Evolutionary conservation across 2,888 invertebrate genomes (phyloP).

Genomic region (Agriopis marginaria): DNA sequence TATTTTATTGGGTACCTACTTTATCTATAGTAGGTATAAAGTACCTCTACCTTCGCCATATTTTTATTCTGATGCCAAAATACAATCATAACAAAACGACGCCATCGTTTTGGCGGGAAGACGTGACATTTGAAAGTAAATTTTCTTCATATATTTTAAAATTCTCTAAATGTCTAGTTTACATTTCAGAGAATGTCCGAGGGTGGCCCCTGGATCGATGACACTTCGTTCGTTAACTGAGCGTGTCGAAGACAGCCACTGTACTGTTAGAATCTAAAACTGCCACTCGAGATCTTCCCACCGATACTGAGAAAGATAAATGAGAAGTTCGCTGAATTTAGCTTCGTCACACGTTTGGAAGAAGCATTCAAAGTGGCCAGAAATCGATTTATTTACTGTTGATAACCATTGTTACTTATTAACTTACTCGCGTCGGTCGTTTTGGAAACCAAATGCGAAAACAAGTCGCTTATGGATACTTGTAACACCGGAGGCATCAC

Average conservation of each 20-base stretch:
- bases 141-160: neutral
- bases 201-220: slow-evolving; percentile 47
- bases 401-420: neutral
- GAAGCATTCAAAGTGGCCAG: neutral
- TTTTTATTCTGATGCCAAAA: no score
- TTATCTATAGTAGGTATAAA: no score
- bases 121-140: no score
- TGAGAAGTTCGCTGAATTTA: slow-evolving; percentile 63
- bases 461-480: no score
- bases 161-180: slow-evolving; percentile 36
- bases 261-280: slow-evolving; percentile 54
- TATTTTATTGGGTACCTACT: no score
- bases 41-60: no score
- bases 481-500: no score
- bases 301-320: slow-evolving; percentile 68
- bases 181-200: slow-evolving; percentile 54
- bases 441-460: neutral
- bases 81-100: no score
- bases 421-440: neutral
- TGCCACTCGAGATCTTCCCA: slow-evolving; percentile 54
- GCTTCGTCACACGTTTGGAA: slow-evolving; percentile 34
- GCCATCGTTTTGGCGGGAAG: no score
- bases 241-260: slow-evolving; percentile 60
- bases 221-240: slow-evolving; percentile 59
- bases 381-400: neutral